Percentiles rank a stretch among this genome's conserved stretches.
Evolutionary conservation across 2,888 invertebrate genomes (phyloP).

Genomic region (Hypolimnas misippus): DNA sequence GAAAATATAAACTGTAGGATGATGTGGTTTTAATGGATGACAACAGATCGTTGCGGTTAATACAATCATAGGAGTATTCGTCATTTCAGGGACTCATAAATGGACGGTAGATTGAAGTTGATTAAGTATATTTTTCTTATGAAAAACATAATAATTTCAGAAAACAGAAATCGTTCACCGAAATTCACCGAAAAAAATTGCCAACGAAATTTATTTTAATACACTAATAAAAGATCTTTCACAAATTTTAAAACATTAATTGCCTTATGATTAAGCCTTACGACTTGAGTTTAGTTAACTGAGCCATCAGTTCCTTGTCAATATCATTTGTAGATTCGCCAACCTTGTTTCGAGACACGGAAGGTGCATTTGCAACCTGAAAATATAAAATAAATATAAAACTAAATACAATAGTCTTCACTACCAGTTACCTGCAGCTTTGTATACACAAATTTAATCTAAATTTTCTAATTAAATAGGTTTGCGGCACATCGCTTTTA

Average conservation of each 20-base stretch:
- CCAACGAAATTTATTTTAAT: too few species aligned
- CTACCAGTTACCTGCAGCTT: too few species aligned
- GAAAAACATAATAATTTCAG: not conserved
- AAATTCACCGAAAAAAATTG: too few species aligned
- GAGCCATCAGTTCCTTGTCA: constrained; percentile 89
- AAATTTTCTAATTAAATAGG: too few species aligned
- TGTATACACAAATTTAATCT: too few species aligned
- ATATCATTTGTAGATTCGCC: constrained; percentile 82
- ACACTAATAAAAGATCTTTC: too few species aligned
- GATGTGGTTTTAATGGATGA: too few species aligned
- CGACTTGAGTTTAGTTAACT: constrained; percentile 86
- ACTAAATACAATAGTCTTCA: not conserved
- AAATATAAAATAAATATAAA: constrained; percentile 43
- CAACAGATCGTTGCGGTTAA: not conserved
- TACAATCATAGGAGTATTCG: too few species aligned
- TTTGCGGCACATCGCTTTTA: not conserved
- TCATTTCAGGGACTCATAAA: not conserved
- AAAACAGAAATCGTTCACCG: too few species aligned
- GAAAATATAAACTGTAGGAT: not conserved
- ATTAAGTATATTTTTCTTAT: not conserved
- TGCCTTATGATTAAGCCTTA: constrained; percentile 40
- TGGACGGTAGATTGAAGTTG: not conserved
- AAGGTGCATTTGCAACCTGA: constrained; percentile 87
- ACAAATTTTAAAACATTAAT: too few species aligned
- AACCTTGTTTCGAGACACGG: constrained; percentile 84